These are phyloP conservation scores for Euzetes globulus DNA, from an alignment of 2,888 invertebrate genomes.

Conservation along the genomic window DNA sequence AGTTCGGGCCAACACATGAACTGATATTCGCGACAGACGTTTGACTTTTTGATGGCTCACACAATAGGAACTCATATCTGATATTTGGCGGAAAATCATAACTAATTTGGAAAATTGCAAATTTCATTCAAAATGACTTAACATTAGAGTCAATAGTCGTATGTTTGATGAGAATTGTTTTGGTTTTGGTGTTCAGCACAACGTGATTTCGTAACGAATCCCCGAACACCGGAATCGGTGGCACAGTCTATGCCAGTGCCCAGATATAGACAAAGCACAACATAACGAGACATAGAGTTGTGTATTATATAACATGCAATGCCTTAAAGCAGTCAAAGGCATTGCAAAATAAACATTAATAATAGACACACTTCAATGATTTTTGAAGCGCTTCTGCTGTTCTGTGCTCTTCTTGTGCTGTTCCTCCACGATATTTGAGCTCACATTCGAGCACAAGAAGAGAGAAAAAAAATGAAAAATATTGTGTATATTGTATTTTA, in stretches of 20 bases:
- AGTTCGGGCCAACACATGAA: too few species aligned
- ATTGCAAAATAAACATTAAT: conserved; percentile 1
- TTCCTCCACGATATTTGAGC: not conserved
- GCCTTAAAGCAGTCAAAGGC: not conserved
- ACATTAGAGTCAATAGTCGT: not conserved
- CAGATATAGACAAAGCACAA: not conserved
- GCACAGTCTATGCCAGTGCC: not conserved
- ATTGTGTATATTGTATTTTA: not conserved
- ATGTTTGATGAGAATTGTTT: not conserved
- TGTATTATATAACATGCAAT: not conserved
- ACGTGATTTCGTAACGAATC: not conserved
- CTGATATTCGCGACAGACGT: not conserved
- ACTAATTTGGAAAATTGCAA: not conserved
- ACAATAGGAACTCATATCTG: not conserved
- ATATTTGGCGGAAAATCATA: not conserved
- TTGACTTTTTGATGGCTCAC: not conserved
- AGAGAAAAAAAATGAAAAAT: not conserved
- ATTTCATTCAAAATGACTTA: not conserved
- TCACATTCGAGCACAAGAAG: not conserved
- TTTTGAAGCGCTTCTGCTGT: not conserved
- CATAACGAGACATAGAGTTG: not conserved
- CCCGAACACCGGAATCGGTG: not conserved
- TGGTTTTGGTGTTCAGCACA: not conserved
- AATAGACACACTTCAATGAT: conserved; percentile 14
- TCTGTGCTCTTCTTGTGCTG: too few species aligned